phyloP scores from a whole-genome alignment of 2,113 vertebrate species.

The Cervus canadensis region DNA sequence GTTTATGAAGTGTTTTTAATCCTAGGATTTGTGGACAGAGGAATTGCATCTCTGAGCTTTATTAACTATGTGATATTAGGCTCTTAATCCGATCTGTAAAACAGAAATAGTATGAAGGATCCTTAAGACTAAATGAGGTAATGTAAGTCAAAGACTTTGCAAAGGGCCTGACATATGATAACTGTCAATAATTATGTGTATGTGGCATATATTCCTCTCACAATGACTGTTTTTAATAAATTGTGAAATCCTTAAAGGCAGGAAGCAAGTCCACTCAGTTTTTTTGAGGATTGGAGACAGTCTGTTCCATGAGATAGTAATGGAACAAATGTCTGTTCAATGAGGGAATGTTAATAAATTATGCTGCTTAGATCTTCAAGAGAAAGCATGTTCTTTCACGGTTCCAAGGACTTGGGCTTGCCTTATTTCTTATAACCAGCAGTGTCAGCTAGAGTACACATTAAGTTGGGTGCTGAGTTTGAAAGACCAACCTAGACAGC shows the following conservation, averaged over 20 bases:
- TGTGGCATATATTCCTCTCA: background rate
- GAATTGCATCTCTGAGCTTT: background rate
- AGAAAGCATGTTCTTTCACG: background rate
- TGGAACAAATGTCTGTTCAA: constrained; percentile 8
- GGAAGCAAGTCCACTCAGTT: background rate
- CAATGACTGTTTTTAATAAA: background rate
- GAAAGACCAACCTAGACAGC: background rate
- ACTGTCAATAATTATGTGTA: background rate
- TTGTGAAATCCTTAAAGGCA: constrained; percentile 1
- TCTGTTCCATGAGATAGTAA: background rate
- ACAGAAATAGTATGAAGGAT: background rate
- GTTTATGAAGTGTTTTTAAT: background rate
- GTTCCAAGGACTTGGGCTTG: background rate
- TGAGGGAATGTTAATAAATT: constrained; percentile 20
- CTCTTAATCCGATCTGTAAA: background rate
- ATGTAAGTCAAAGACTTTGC: background rate
- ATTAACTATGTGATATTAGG: background rate
- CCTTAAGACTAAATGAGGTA: background rate
- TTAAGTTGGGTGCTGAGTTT: background rate
- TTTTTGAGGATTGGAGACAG: background rate
- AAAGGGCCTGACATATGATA: background rate
- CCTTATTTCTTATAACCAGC: background rate
- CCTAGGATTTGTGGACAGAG: background rate
- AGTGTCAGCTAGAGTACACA: background rate
- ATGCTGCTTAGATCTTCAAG: background rate